Evolutionary conservation across 35 echinoderm and acorn worm species (phyloP).

Genomic region (Heliocidaris erythrogramma): DNA sequence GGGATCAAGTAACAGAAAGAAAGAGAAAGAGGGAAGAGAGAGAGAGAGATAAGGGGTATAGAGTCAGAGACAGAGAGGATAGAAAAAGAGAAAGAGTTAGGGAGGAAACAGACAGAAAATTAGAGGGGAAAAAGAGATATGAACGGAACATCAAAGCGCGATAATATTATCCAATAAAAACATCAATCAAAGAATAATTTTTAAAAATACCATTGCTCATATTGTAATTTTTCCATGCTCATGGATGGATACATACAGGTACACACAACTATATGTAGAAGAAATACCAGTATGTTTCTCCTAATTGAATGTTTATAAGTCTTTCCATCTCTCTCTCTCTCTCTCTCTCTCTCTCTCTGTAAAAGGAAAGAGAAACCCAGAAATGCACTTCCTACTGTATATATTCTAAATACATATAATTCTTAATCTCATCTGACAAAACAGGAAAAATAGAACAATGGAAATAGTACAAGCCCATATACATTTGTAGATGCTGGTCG

Average conservation of each 20-base stretch:
- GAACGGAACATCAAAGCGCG: too few species aligned
- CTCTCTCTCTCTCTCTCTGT: background rate
- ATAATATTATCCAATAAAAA: too few species aligned
- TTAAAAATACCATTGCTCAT: too few species aligned
- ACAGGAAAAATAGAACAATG: background rate
- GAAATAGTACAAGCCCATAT: background rate
- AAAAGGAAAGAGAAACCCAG: background rate
- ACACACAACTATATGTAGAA: background rate
- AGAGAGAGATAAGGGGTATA: too few species aligned
- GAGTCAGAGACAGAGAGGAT: too few species aligned
- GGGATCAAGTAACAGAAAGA: background rate
- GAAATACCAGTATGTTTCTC: too few species aligned
- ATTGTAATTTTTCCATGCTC: too few species aligned
- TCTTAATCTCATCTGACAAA: background rate
- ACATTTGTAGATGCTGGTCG: background rate
- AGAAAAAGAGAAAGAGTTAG: background rate
- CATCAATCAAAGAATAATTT: too few species aligned
- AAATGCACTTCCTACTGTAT: background rate
- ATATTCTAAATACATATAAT: background rate
- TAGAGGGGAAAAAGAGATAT: background rate
- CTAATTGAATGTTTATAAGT: too few species aligned
- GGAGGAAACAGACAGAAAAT: background rate
- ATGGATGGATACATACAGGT: background rate
- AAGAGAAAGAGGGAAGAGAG: background rate
- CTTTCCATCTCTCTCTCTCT: background rate